Evolutionary conservation across 2,888 invertebrate genomes (phyloP), one percentile per base, ranked within the genome.

Genomic region (Drosophila subquinaria): DNA sequence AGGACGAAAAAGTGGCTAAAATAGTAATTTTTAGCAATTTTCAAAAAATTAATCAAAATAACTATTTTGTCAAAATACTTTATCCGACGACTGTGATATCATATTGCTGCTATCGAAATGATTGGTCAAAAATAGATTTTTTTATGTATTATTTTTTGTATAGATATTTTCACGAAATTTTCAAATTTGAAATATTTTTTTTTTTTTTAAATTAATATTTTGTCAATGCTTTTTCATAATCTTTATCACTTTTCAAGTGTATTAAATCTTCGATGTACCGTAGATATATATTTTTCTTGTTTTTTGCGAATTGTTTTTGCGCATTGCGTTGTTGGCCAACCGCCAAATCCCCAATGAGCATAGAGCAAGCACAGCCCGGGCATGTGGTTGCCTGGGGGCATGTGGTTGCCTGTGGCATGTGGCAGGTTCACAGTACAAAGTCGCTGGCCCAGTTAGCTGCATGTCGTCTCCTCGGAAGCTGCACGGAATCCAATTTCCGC

Each of bases 241-340:
- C 5, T n/a, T 40, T 40, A 40, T 2, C 8, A 2, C 36, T 13
- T n/a, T 8, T 9, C 15, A 15, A 40, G 40, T 0, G 15, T 40
- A 17, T 40, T 9, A 15, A 3, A 15, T 15, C 15, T 40, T 40
- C 40, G 40, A 9, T 9, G 15, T 40, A 3, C 3, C n/a, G 2
- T 2, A 13, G 13, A 36, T 36, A 36, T 13, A 13, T 36, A 4
- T 11, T 35, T 36, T 2, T n/a, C 5, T 38, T 6, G 57, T 42
- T 43, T 36, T 38, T 72, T 62, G 65, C 69, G 57, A 59, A 71
- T 70, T 50, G 52, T 64, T 59, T 71, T 70, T 61, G 69, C 74
- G 70, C 82, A 74, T 53, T 86, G 86, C 85, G 84, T 72, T 76
- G 61, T 79, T 83, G 87, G 83, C 88, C 53, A 52, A 27, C 15